Evolutionary conservation across 1,140 invertebrate species (phyloP), one percentile per base, ranked within the genome.

Genomic region (Drosophila navojoa): DNA sequence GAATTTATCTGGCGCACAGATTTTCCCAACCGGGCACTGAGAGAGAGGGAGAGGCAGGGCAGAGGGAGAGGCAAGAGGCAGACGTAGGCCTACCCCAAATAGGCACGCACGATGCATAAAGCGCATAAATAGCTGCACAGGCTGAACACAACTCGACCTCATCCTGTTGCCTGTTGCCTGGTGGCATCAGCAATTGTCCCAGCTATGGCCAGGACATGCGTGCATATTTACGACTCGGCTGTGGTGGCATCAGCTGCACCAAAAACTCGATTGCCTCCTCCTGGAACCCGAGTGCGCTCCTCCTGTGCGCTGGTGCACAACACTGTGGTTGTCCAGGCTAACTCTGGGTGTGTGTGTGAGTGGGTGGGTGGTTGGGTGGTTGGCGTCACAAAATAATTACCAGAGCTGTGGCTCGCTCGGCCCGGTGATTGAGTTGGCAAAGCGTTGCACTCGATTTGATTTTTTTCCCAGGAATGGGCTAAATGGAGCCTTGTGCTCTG

Each of bases 1-100:
- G 71, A 90, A 90, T 90, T 90, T 90, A 90, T 90, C 77, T 85
- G 85, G 64, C 64, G 77, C 84, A 89, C 80, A 89, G 85, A 90
- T 90, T 90, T 90, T 67, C 58, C 16, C 35, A 10, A 4, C 16
- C 19, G 6, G 6, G 9, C 35, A 38, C 19, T 22, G 35, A 38
- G 35, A 6, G 10, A 13, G 5, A 38, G 9, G 9, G 10, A 38
- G 35, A 13, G 35, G 6, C 35, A 38, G 35, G 35, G 9, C 35
- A 7, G 5, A 38, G 35, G 10, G 10, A 13, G 0, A 38, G 35
- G 35, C 15, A 4, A 4, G 19, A 22, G 19, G 19, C n/a, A 22
- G 16, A 11, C 55, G 15, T 35, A 63, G 66, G 58, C 72, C 49
- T 44, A 45, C 58, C 42, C 40, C 78, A 69, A 79, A 87, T 82